Conservation (phyloP, 2,888 invertebrate genomes). For the Marasmarcha lunaedactyla region DNA sequence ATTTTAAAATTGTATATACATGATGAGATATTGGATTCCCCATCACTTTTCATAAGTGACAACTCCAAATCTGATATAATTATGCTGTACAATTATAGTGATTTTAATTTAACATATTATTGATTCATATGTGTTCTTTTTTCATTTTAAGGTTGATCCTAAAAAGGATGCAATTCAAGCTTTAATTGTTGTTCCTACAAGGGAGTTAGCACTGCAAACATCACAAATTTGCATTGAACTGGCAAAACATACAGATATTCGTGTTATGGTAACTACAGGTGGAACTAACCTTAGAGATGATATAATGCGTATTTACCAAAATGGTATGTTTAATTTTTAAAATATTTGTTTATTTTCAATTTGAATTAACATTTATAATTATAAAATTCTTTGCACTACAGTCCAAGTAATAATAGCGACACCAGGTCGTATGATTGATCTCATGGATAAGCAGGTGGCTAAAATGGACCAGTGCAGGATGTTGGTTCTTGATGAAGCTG, state of each 20-base stretch:
- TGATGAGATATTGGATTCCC: conserved; percentile 67
- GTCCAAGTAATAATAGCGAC: conserved; percentile 99
- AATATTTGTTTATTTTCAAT: conserved; percentile 4
- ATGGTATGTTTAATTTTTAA: conserved; percentile 75
- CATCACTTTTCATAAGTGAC: conserved; percentile 65
- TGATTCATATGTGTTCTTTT: background rate
- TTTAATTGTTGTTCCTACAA: conserved; percentile 97
- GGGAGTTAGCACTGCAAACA: conserved; percentile 98
- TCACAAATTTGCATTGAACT: conserved; percentile 99
- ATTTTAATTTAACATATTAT: conserved; percentile 6
- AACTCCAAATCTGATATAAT: conserved; percentile 21
- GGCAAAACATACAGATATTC: conserved; percentile 95
- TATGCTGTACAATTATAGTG: conserved; percentile 6
- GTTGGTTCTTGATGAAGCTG: conserved; percentile 98
- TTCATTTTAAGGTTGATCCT: conserved; percentile 74
- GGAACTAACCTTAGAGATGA: conserved; percentile 98
- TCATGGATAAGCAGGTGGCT: conserved; percentile 97
- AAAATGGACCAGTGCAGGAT: conserved; percentile 97
- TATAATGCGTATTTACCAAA: conserved; percentile 99
- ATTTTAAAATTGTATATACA: conserved; percentile 16
- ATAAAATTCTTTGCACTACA: conserved; percentile 35
- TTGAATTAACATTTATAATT: background rate
- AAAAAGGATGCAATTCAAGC: conserved; percentile 96
- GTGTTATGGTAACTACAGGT: conserved; percentile 99
- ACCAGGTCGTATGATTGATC: conserved; percentile 98